These are phyloP conservation scores for Xylota segnis DNA, from an alignment of 2,888 invertebrate genomes.

Conservation along the genomic window DNA sequence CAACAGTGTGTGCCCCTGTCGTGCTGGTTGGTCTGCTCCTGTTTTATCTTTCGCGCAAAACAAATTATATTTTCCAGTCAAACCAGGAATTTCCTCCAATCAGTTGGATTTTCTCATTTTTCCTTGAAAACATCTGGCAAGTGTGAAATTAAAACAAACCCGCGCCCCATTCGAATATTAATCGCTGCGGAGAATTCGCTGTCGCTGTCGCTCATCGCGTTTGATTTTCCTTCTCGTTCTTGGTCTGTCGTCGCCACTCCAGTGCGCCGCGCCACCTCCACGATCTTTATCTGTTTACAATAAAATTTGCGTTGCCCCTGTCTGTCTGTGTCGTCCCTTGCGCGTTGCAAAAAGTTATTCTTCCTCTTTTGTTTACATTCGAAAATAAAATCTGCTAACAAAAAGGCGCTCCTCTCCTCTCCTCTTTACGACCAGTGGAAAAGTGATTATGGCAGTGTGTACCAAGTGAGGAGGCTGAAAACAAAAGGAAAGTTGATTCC, in stretches of 20 bases:
- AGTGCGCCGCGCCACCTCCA: constrained; percentile 26
- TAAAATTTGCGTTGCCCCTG: constrained; percentile 75
- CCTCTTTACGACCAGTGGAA: no score
- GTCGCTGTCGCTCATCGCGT: constrained; percentile 48
- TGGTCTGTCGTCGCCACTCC: constrained; percentile 11
- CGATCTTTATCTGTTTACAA: constrained; percentile 76
- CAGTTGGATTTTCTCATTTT: constrained; percentile 3
- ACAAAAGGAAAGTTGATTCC: constrained; percentile 18
- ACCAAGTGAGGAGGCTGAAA: constrained; percentile 51
- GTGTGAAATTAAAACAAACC: constrained; percentile 18
- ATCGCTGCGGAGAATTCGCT: constrained; percentile 49
- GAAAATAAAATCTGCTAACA: constrained; percentile 41
- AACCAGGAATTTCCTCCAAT: constrained; percentile 10
- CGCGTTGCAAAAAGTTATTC: constrained; percentile 38
- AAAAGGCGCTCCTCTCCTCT: constrained; percentile 8
- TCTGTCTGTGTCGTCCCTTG: constrained; percentile 46
- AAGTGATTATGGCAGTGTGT: background rate
- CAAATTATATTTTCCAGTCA: constrained; percentile 17
- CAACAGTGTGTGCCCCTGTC: constrained; percentile 54
- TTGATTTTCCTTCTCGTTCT: constrained; percentile 46
- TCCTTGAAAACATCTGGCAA: constrained; percentile 70
- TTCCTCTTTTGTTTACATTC: constrained; percentile 59
- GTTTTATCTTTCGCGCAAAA: constrained; percentile 30
- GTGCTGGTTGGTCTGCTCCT: constrained; percentile 23
- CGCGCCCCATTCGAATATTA: constrained; percentile 49